Percentiles rank a stretch among this genome's conserved stretches.
These are phyloP conservation scores for Sorex fumeus DNA, from an alignment of 2,113 vertebrate species.

Conservation along the genomic window DNA sequence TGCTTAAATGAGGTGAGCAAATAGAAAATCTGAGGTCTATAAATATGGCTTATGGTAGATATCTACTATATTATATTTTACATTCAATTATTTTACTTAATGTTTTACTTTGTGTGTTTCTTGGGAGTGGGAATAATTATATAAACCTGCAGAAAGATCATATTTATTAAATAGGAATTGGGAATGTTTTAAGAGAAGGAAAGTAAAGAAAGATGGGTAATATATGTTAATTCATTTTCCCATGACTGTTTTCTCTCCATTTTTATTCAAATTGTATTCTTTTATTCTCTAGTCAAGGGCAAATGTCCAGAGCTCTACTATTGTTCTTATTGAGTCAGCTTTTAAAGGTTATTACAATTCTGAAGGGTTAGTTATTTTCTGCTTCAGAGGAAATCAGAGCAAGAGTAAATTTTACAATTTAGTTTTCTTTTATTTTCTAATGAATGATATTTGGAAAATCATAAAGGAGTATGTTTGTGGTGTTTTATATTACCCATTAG, in stretches of 20 bases:
- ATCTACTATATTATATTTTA: neutral
- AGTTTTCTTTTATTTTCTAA: slow-evolving; percentile 3
- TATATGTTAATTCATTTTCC: neutral
- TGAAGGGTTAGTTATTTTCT: neutral
- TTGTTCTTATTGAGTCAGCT: neutral
- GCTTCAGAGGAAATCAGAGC: slow-evolving; percentile 11
- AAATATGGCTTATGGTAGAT: neutral
- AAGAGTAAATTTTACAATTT: slow-evolving; percentile 47
- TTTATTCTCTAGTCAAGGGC: neutral
- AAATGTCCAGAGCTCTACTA: neutral
- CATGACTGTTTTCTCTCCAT: neutral
- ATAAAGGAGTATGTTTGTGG: slow-evolving; percentile 11
- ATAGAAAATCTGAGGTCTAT: neutral
- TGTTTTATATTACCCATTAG: neutral
- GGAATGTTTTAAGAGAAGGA: neutral
- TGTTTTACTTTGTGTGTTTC: neutral
- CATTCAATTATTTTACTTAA: neutral
- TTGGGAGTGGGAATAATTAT: neutral
- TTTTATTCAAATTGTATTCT: slow-evolving; percentile 9
- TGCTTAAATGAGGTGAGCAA: neutral
- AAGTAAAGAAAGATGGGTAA: neutral
- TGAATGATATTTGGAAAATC: neutral
- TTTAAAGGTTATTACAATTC: slow-evolving; percentile 49
- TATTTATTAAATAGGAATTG: neutral
- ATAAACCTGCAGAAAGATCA: neutral